Evolutionary conservation across 2,113 vertebrate genomes (phyloP).

Genomic region (Mormyrus iriodes): DNA sequence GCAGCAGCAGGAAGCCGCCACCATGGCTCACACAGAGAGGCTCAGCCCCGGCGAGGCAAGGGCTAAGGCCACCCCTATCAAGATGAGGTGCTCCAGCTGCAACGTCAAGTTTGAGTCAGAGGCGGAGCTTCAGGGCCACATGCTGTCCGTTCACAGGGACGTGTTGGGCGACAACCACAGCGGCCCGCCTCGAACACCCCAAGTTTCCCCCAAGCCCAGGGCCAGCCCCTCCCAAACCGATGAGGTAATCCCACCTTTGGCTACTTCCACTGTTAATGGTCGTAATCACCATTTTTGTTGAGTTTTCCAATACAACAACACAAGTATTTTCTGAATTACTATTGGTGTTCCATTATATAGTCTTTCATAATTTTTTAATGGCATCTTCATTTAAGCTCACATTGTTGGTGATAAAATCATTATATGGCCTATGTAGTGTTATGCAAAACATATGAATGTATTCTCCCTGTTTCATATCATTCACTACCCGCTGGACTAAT

Average conservation of each 20-base stretch:
- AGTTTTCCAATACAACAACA: neutral
- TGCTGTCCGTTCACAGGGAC: conserved; percentile 86
- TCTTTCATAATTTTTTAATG: neutral
- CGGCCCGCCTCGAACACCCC: conserved; percentile 83
- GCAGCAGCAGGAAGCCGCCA: conserved; percentile 57
- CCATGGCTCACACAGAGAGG: conserved; percentile 73
- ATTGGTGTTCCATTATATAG: neutral
- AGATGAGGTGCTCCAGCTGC: conserved; percentile 93
- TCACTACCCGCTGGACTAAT: neutral
- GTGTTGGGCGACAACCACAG: conserved; percentile 77
- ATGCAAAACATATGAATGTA: neutral
- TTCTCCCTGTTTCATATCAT: neutral
- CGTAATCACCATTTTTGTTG: neutral
- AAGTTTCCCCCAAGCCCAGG: conserved; percentile 93
- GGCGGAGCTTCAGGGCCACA: conserved; percentile 87
- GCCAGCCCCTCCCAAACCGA: conserved; percentile 93
- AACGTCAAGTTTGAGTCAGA: conserved; percentile 98
- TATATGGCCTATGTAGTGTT: neutral
- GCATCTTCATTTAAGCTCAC: neutral
- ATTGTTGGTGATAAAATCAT: neutral
- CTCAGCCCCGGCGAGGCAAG: conserved; percentile 79
- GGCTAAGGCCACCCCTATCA: conserved; percentile 72
- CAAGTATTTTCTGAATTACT: neutral
- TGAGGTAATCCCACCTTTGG: conserved; percentile 71
- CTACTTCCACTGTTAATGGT: neutral